Conservation (phyloP, 2,797 vertebrate species). For the Melanotaenia nigrans region DNA sequence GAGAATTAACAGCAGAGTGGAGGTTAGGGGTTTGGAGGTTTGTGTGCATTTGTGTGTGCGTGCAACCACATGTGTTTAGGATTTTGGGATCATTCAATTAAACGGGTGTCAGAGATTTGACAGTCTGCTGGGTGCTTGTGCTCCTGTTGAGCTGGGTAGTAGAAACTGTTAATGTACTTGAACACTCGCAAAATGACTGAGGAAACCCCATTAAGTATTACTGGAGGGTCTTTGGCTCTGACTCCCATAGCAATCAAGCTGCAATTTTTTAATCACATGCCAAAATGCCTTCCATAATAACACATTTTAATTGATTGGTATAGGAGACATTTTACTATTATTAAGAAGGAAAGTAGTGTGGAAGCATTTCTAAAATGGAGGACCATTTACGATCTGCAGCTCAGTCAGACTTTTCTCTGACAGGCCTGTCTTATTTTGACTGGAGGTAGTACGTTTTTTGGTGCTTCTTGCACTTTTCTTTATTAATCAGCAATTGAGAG, state of each 20-base stretch:
- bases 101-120: constrained; percentile 76
- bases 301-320: constrained; percentile 80
- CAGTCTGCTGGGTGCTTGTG: constrained; percentile 62
- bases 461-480: constrained; percentile 49
- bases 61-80: constrained; percentile 54
- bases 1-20: constrained; percentile 75
- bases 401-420: constrained; percentile 41
- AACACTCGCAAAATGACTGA: constrained; percentile 59
- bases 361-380: constrained; percentile 59
- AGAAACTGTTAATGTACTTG: constrained; percentile 68
- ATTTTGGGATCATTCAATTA: constrained; percentile 77
- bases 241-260: constrained; percentile 83
- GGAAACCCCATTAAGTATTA: constrained; percentile 72
- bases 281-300: constrained; percentile 80
- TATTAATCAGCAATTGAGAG: constrained; percentile 67
- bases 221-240: constrained; percentile 60
- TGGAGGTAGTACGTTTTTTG: constrained; percentile 30
- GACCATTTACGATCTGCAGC: constrained; percentile 39
- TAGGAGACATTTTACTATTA: constrained; percentile 71
- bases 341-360: constrained; percentile 53
- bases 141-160: constrained; percentile 62
- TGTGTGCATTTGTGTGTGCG: constrained; percentile 13
- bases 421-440: constrained; percentile 58
- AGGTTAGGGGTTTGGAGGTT: constrained; percentile 56
- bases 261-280: constrained; percentile 79